phyloP scores from a whole-genome alignment of 2,113 vertebrate species.

The Anseranas semipalmata region DNA sequence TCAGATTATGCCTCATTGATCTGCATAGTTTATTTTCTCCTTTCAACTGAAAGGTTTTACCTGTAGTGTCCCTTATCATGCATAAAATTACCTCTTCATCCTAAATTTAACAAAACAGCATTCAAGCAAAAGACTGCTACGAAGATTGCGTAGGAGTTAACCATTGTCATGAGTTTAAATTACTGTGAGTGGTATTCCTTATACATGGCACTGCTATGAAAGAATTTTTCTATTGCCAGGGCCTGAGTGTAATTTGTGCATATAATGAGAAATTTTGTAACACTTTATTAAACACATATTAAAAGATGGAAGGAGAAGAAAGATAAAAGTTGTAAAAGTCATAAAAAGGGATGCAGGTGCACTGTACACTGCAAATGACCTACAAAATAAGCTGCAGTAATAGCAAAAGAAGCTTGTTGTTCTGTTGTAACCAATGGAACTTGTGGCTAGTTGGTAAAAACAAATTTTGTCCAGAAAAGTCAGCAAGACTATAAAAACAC shows the following conservation, averaged over 20 bases:
- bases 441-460: not conserved
- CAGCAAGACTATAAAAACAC: too few relatives aligned
- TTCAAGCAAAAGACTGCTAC: not conserved
- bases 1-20: accelerated
- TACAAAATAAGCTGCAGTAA: not conserved
- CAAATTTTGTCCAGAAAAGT: not conserved
- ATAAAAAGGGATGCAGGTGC: not conserved
- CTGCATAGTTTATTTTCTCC: accelerated
- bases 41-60: too few relatives aligned
- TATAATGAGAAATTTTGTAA: not conserved
- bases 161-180: not conserved
- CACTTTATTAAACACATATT: not conserved
- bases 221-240: not conserved
- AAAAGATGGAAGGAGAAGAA: not conserved
- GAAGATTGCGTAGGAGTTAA: not conserved
- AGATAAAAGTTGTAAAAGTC: not conserved
- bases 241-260: not conserved
- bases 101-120: not conserved
- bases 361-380: accelerated
- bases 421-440: not conserved
- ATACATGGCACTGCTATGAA: accelerated
- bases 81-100: accelerated
- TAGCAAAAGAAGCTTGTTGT: not conserved
- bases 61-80: accelerated
- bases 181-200: accelerated